These are phyloP conservation scores for Patagioenas fasciata DNA, from an alignment of 2,113 vertebrate species.

Conservation along the genomic window DNA sequence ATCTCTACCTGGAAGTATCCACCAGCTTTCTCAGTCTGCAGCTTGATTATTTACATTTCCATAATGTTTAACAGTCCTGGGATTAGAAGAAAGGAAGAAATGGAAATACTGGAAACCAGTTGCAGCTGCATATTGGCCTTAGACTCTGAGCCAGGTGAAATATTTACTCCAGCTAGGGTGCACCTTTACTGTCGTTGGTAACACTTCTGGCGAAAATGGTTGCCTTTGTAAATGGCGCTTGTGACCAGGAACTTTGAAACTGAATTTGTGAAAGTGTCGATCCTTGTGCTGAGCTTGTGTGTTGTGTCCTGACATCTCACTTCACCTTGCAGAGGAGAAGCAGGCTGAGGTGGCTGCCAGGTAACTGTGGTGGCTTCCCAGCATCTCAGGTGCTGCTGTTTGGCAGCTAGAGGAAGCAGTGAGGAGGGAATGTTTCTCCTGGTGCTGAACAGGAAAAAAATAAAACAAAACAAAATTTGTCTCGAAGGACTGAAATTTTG, in stretches of 20 bases:
- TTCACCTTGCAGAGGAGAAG: background rate
- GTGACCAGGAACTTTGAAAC: background rate
- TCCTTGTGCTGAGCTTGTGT: background rate
- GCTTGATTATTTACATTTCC: background rate
- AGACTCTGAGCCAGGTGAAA: background rate
- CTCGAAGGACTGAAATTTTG: background rate
- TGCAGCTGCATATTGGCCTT: background rate
- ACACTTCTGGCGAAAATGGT: background rate
- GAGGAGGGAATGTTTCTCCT: background rate
- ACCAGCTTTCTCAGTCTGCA: background rate
- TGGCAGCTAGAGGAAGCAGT: background rate
- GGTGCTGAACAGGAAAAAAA: background rate
- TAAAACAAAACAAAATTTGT: background rate
- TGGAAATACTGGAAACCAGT: background rate
- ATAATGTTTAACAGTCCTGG: background rate
- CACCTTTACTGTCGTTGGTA: background rate
- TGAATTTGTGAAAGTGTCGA: background rate
- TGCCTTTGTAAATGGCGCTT: background rate
- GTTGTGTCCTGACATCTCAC: rapidly evolving
- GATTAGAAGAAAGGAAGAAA: background rate
- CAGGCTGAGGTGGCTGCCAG: background rate
- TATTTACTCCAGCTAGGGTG: background rate
- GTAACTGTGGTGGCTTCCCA: background rate
- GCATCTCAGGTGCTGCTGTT: background rate
- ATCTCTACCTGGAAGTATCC: rapidly evolving